A percentile compares a stretch with the other conserved stretches of the same genome.
Conservation (phyloP, 2,113 vertebrate species). For the Cinclus mexicanus region DNA sequence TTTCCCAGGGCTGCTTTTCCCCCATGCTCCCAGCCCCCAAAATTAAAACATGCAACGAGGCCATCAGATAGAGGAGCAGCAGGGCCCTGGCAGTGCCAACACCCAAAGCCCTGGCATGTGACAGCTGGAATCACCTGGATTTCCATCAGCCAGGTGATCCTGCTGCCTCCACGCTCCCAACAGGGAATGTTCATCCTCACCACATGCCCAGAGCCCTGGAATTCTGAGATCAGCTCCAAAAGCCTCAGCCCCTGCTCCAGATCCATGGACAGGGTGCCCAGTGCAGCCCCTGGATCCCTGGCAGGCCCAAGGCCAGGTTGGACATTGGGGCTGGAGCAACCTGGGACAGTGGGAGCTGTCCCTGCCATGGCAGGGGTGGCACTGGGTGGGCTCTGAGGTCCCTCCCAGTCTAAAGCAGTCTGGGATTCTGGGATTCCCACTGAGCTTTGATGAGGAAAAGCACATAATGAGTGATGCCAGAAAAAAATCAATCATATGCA, state of each 20-base stretch:
- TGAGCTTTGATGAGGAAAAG: neutral
- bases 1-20: neutral
- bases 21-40: neutral
- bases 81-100: neutral
- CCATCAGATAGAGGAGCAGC: neutral
- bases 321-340: neutral
- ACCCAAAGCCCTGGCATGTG: accelerated
- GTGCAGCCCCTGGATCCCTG: neutral
- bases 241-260: neutral
- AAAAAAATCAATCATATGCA: accelerated
- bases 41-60: neutral
- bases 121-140: accelerated
- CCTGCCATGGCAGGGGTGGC: neutral
- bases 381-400: accelerated
- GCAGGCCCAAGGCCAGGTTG: neutral
- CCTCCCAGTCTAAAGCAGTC: accelerated
- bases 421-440: neutral
- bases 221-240: neutral
- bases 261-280: accelerated
- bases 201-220: accelerated
- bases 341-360: neutral
- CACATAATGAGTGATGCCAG: accelerated
- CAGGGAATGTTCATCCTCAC: neutral
- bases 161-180: neutral
- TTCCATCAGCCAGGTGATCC: neutral